Evolutionary conservation across 2,113 vertebrate species (phyloP).

Genomic region (Macaca mulatta): DNA sequence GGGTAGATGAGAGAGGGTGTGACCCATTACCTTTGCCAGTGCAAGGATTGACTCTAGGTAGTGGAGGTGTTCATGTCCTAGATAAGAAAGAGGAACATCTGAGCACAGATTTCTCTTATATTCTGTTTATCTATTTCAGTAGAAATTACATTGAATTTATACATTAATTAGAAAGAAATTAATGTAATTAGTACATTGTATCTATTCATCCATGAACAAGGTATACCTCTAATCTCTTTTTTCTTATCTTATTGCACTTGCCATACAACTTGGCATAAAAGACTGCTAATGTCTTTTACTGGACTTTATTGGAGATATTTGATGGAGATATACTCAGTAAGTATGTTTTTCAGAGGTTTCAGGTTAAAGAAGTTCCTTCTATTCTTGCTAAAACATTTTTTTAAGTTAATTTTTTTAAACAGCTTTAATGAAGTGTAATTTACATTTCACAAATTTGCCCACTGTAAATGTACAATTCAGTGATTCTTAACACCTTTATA

Average conservation of each 20-base stretch:
- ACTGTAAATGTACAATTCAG: too few relatives aligned
- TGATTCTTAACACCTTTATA: too few relatives aligned
- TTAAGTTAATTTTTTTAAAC: background rate
- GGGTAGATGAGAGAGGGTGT: background rate
- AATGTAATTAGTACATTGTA: background rate
- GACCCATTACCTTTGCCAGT: background rate
- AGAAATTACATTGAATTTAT: background rate
- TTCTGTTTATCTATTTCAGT: background rate
- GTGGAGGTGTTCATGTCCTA: background rate
- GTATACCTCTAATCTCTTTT: background rate
- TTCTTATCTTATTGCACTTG: background rate
- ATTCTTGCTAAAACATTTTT: background rate
- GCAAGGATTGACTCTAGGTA: background rate
- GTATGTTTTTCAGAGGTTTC: background rate
- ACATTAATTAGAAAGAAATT: background rate
- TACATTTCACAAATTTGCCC: too few relatives aligned
- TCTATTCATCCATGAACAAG: background rate
- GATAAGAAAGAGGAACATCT: background rate
- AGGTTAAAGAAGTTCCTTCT: background rate
- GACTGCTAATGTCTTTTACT: background rate
- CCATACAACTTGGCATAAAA: too few relatives aligned
- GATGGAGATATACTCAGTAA: background rate
- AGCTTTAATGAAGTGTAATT: too few relatives aligned
- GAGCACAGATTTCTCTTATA: background rate
- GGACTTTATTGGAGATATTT: background rate